Conservation (phyloP, 2,888 invertebrate species). For the Clusia tigrina region DNA sequence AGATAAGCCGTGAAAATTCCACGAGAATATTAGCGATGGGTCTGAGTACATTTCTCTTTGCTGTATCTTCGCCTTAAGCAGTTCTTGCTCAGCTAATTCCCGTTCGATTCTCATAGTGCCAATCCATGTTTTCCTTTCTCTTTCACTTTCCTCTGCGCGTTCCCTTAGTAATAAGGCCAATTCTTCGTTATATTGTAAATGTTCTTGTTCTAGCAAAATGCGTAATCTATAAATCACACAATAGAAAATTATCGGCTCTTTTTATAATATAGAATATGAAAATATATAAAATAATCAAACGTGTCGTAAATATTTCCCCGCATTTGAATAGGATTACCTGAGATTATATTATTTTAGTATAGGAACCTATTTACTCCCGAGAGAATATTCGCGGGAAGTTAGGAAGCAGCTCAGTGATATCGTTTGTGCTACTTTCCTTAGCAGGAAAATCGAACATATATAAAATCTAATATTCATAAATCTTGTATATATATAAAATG, state of each 20-base stretch:
- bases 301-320: not conserved
- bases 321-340: not conserved
- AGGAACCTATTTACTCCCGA: too few species aligned
- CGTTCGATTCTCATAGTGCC: constrained; percentile 31
- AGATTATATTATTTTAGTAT: too few species aligned
- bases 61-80: constrained; percentile 34
- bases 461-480: too few species aligned
- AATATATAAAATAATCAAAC: not conserved
- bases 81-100: constrained; percentile 32
- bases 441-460: too few species aligned
- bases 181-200: constrained; percentile 35
- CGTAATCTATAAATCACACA: constrained; percentile 31
- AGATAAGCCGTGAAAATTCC: too few species aligned
- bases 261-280: not conserved
- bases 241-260: not conserved
- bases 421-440: too few species aligned
- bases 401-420: too few species aligned
- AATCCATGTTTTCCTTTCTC: constrained; percentile 36
- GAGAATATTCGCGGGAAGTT: too few species aligned
- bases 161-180: constrained; percentile 26
- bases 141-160: constrained; percentile 28
- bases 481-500: too few species aligned
- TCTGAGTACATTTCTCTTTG: constrained; percentile 41
- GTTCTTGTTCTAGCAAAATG: constrained; percentile 32
- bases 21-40: too few species aligned